phyloP scores from a whole-genome alignment of 2,797 vertebrate species.

The Tenualosa thibaudeaui region DNA sequence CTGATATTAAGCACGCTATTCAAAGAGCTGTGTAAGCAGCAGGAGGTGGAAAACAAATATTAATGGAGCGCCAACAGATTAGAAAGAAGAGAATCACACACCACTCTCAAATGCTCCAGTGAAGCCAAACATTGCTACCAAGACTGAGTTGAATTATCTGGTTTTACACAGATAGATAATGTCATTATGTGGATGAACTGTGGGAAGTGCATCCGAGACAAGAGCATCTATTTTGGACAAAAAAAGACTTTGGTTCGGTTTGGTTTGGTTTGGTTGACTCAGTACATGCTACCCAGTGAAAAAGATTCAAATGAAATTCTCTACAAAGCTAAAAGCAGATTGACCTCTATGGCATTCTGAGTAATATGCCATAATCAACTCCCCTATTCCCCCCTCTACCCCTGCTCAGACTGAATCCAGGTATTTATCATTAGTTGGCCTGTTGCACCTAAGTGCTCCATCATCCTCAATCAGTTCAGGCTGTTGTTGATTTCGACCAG shows the following conservation, averaged over 20 bases:
- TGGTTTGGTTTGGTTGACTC: not conserved
- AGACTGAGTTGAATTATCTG: constrained; percentile 39
- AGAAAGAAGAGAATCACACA: constrained; percentile 23
- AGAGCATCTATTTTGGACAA: not conserved
- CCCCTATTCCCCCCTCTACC: not conserved
- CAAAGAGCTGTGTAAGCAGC: constrained; percentile 59
- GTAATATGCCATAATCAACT: not conserved
- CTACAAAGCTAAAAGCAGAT: not conserved
- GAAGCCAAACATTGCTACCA: not conserved
- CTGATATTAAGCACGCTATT: constrained; percentile 62
- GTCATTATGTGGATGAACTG: constrained; percentile 12
- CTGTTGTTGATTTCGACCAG: constrained; percentile 56
- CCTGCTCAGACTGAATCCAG: constrained; percentile 39
- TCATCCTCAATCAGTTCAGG: constrained; percentile 63
- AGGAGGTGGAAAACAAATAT: constrained; percentile 61
- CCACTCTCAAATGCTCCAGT: constrained; percentile 43
- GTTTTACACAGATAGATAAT: constrained; percentile 45
- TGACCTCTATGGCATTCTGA: not conserved
- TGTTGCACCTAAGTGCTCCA: constrained; percentile 38
- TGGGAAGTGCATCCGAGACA: not conserved
- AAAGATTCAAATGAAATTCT: not conserved
- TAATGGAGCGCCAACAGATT: constrained; percentile 59
- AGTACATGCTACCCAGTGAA: not conserved
- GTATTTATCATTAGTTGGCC: constrained; percentile 45
- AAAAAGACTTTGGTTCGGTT: not conserved